Conservation (phyloP, 1,140 invertebrate species). For the Drosophila rhopaloa region DNA sequence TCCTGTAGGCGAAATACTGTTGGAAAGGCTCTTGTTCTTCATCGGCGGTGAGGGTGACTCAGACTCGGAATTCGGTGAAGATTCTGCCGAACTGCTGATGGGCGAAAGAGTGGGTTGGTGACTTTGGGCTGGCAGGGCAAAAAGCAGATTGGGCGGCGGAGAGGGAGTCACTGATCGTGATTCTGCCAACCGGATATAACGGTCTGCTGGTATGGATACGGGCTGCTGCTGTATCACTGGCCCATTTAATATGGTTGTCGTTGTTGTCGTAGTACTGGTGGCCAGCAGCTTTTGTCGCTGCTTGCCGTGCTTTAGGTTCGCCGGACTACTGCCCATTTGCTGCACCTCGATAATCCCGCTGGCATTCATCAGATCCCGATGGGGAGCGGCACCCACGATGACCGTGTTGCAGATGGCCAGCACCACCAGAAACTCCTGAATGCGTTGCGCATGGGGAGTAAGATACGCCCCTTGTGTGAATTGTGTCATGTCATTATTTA, state of each 20-base stretch:
- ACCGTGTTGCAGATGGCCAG: slow-evolving; percentile 98
- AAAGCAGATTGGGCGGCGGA: slow-evolving; percentile 87
- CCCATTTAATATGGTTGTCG: slow-evolving; percentile 61
- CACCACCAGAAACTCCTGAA: slow-evolving; percentile 96
- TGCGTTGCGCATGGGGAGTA: slow-evolving; percentile 84
- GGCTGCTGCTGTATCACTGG: slow-evolving; percentile 29
- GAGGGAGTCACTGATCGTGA: slow-evolving; percentile 91
- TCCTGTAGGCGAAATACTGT: slow-evolving; percentile 84
- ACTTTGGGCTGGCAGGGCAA: slow-evolving; percentile 85
- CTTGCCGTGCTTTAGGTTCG: slow-evolving; percentile 53
- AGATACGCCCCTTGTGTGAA: slow-evolving; percentile 64
- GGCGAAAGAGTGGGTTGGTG: slow-evolving; percentile 85
- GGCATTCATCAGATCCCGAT: slow-evolving; percentile 94
- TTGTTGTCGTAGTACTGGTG: slow-evolving; percentile 44
- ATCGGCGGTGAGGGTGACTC: slow-evolving; percentile 76
- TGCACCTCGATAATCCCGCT: slow-evolving; percentile 88
- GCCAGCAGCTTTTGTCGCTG: slow-evolving; percentile 37
- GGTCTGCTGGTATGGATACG: slow-evolving; percentile 78
- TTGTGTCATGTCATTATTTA: slow-evolving; percentile 88
- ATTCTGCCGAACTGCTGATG: slow-evolving; percentile 85
- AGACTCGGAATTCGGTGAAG: slow-evolving; percentile 84
- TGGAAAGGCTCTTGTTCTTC: slow-evolving; percentile 84
- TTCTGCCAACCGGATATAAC: slow-evolving; percentile 89
- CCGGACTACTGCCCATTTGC: slow-evolving; percentile 47
- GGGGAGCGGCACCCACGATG: slow-evolving; percentile 94